Base-by-base conservation (phyloP, 2,888 invertebrate species). In the Thelaira solivaga region DNA sequence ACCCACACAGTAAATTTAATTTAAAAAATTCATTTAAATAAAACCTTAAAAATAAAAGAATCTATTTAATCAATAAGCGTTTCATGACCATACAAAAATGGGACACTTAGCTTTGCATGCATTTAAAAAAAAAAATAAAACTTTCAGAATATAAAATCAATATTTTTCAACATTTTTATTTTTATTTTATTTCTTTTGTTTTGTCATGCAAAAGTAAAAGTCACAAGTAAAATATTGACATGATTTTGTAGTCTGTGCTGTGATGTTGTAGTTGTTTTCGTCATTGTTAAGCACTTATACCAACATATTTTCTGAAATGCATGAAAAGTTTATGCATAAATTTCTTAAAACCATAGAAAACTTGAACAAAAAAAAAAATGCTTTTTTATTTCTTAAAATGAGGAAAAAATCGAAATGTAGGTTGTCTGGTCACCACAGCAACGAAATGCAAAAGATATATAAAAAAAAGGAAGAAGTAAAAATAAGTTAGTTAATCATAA, bases 251-350 rank as follows among this genome's bases (percentile, higher is more conserved):
- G 8, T n/a, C 24, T 61, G 41, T 39, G 22, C 4, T 2, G 31
- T 11, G 49, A 26, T 49, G 20, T 13, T 29, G 39, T 18, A 29
- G 20, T 45, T 36, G 59, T 39, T 53, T 20, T 18, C 29, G 36
- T 41, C n/a, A 10, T 31, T 39, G 4, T 34, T 34, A 2, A 34
- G 43, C 7, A 16, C 8, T 31, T 18, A 41, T 7, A 53, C 59
- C 65, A 53, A 64, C 65, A 69, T 34, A 71, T 71, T 78, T 78
- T 78, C 65, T 61, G 69, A 78, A 69, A 69, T 39, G 36, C 75
- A 76, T 68, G 75, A 51, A n/a, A n/a, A 59, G 49, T 72, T 76
- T 64, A 80, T 76, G 75, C 79, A 75, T 80, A 72, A 75, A 68
- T 76, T 76, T 68, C 43, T 65, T 55, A 36, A 57, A 47, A 8